Conservation (phyloP, 1,140 invertebrate species). For the Hermetia illucens region DNA sequence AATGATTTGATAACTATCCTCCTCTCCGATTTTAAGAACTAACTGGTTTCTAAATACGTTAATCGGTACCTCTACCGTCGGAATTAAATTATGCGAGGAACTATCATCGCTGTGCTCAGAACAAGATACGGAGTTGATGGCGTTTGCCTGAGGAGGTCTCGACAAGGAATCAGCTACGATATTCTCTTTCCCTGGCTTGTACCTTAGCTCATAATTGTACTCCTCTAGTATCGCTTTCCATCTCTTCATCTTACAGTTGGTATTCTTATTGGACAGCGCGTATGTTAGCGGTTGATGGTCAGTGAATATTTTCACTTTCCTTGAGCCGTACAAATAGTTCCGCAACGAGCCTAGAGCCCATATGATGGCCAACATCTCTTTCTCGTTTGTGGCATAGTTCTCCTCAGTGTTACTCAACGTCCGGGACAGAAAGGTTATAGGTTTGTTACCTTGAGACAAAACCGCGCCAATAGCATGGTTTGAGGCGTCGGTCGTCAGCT, state of each 20-base stretch:
- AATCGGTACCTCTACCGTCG: background rate
- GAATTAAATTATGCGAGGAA: background rate
- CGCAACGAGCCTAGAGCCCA: slow-evolving; percentile 26
- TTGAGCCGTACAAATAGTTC: slow-evolving; percentile 14
- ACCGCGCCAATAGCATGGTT: slow-evolving; percentile 18
- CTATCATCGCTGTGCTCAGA: slow-evolving; percentile 2
- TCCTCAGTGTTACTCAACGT: slow-evolving; percentile 24
- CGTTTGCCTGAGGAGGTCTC: background rate
- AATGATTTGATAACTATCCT: background rate
- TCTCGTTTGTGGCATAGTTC: slow-evolving; percentile 15
- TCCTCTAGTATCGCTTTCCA: slow-evolving; percentile 10
- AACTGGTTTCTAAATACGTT: background rate
- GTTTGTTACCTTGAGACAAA: slow-evolving; percentile 17
- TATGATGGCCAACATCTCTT: slow-evolving; percentile 20
- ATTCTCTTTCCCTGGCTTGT: slow-evolving; percentile 14
- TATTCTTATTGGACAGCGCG: slow-evolving; percentile 19
- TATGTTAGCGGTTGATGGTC: slow-evolving; percentile 28
- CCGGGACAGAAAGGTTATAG: slow-evolving; percentile 10
- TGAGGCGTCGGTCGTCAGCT: slow-evolving; percentile 17
- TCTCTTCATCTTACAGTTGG: slow-evolving; percentile 17
- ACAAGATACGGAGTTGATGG: background rate
- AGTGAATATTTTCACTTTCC: slow-evolving; percentile 13
- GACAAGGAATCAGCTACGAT: slow-evolving; percentile 10
- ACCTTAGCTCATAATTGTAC: slow-evolving; percentile 19
- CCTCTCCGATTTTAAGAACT: background rate